Evolutionary conservation across 2,888 invertebrate species (phyloP).

Genomic region (Hyppa rectilinea): DNA sequence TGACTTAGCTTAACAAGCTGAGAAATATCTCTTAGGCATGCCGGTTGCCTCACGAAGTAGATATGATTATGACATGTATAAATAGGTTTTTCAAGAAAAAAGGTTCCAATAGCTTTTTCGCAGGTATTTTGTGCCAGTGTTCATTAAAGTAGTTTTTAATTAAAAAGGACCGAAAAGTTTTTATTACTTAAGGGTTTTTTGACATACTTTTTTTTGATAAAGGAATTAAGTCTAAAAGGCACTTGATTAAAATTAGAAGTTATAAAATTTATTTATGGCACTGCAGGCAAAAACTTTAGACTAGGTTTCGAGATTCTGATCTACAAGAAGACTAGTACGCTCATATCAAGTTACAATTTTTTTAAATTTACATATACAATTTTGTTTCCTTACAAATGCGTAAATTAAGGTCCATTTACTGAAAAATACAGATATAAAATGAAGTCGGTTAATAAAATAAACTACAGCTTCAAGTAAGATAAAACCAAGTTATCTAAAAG

Average conservation of each 20-base stretch:
- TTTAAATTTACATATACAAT: no score
- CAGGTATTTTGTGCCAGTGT: not conserved
- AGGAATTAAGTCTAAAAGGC: not conserved
- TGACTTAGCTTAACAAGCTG: no score
- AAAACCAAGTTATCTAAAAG: not conserved
- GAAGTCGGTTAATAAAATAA: not conserved
- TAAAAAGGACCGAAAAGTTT: conserved; percentile 1
- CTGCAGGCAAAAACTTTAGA: not conserved
- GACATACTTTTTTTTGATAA: no score
- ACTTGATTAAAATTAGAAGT: not conserved
- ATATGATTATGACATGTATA: not conserved
- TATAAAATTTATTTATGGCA: not conserved
- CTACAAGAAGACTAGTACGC: not conserved
- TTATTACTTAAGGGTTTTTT: not conserved
- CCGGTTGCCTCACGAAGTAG: no score
- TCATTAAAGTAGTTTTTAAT: conserved; percentile 20
- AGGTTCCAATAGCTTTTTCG: not conserved
- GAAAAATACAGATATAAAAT: not conserved
- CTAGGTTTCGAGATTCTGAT: not conserved
- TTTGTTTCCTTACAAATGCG: not conserved
- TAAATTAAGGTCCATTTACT: not conserved
- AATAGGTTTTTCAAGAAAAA: not conserved
- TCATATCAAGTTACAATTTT: not conserved
- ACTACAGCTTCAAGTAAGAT: no score
- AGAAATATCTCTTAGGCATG: no score